Evolutionary conservation across 2,113 vertebrate species (phyloP).

Genomic region (Nestor notabilis): DNA sequence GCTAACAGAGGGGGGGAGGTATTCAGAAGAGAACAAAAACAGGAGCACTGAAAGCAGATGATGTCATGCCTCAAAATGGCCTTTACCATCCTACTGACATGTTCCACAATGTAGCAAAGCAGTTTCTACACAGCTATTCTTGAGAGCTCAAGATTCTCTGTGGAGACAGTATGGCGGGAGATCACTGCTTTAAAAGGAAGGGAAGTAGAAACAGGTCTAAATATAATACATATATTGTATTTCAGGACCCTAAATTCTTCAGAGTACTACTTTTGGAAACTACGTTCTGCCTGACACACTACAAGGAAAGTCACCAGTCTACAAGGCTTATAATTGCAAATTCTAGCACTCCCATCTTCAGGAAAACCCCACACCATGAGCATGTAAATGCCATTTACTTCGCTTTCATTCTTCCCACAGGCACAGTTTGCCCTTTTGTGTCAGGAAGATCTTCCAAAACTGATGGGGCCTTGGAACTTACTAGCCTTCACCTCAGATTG

Average conservation of each 20-base stretch:
- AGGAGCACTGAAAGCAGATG: conserved; percentile 40
- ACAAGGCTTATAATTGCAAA: not conserved
- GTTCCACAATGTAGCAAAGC: not conserved
- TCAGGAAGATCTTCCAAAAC: not conserved
- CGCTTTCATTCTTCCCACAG: not conserved
- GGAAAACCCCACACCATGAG: not conserved
- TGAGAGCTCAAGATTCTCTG: not conserved
- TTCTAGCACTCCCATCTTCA: not conserved
- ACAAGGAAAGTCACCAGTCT: not conserved
- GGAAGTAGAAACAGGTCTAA: not conserved
- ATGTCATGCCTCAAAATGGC: conserved; percentile 32
- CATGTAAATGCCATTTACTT: not conserved
- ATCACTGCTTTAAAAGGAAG: not conserved
- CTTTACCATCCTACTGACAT: conserved; percentile 40
- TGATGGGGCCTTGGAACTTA: not conserved
- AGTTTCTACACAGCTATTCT: not conserved
- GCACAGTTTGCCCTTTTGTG: not conserved
- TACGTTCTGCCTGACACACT: not conserved
- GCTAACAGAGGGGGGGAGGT: not conserved
- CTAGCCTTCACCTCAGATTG: not conserved
- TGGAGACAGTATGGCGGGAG: not conserved
- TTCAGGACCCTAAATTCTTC: not conserved
- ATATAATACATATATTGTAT: not conserved
- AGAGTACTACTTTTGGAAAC: not conserved
- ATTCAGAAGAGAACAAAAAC: conserved; percentile 59